phyloP scores from a whole-genome alignment of 92 coral and sea anemone species.

The Phenganax stokvisi region DNA sequence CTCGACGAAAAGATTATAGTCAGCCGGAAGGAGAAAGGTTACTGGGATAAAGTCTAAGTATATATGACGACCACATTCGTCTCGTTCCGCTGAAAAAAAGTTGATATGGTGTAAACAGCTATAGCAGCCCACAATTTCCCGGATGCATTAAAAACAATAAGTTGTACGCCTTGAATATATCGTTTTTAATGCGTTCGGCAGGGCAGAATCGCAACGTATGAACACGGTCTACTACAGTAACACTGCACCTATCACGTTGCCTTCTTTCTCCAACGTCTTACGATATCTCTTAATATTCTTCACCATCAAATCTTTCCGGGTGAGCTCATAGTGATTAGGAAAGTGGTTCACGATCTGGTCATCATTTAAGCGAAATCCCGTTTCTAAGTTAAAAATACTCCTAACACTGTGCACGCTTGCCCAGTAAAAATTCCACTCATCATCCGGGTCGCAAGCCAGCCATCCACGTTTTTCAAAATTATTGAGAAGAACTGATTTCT shows the following conservation, averaged over 20 bases:
- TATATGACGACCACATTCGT: slow-evolving; percentile 81
- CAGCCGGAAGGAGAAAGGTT: slow-evolving; percentile 91
- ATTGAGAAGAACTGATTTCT: slow-evolving; percentile 89
- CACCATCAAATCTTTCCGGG: slow-evolving; percentile 94
- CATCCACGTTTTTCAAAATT: slow-evolving; percentile 99
- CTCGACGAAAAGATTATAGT: slow-evolving; percentile 92
- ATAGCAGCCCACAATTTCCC: no score
- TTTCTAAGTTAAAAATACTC: slow-evolving; percentile 92
- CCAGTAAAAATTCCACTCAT: slow-evolving; percentile 99
- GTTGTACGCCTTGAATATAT: no score
- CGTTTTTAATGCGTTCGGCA: no score
- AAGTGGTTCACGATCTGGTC: slow-evolving; percentile 95
- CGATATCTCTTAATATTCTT: slow-evolving; percentile 95
- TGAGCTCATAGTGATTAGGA: slow-evolving; percentile 96
- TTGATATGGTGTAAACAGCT: neutral
- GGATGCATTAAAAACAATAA: no score
- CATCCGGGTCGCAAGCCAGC: slow-evolving; percentile 86
- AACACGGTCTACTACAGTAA: neutral
- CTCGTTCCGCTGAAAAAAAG: slow-evolving; percentile 73
- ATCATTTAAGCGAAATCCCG: slow-evolving; percentile 89
- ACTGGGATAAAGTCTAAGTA: slow-evolving; percentile 94
- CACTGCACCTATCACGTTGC: slow-evolving; percentile 37
- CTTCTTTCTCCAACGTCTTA: slow-evolving; percentile 87
- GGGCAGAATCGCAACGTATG: no score
- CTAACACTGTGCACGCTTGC: slow-evolving; percentile 97